phyloP scores from a whole-genome alignment of 2,797 vertebrate species.

The Hippopotamyrus pictus region DNA sequence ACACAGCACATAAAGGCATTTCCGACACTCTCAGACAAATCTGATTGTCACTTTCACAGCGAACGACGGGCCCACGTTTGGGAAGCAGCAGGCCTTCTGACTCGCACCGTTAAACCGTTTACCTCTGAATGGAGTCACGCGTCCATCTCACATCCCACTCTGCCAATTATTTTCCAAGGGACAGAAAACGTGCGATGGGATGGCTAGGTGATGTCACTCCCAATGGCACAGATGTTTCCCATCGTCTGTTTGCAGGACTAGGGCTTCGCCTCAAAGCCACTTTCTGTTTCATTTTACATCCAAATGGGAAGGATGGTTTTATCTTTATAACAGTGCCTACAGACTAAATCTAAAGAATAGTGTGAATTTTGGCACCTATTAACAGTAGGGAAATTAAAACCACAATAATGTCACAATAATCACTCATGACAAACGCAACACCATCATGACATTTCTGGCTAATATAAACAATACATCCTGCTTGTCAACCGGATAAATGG shows the following conservation, averaged over 20 bases:
- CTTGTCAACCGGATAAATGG: conserved; percentile 14
- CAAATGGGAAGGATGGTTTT: neutral
- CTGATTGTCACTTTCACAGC: conserved; percentile 55
- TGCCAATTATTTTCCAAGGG: conserved; percentile 50
- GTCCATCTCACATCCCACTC: conserved; percentile 58
- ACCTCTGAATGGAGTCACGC: conserved; percentile 57
- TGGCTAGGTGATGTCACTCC: conserved; percentile 55
- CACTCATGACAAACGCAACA: conserved; percentile 67
- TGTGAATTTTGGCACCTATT: neutral
- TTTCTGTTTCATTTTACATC: neutral
- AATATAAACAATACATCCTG: conserved; percentile 54
- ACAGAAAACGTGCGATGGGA: conserved; percentile 54
- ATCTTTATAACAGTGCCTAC: neutral
- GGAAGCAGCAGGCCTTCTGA: conserved; percentile 51
- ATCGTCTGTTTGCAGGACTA: conserved; percentile 47
- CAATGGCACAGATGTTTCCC: conserved; percentile 47
- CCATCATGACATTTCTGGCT: conserved; percentile 51
- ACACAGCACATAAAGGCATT: conserved; percentile 48
- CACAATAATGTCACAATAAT: conserved; percentile 71
- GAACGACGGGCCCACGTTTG: conserved; percentile 51
- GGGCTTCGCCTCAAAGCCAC: conserved; percentile 11
- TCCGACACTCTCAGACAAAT: conserved; percentile 60
- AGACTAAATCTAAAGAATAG: neutral
- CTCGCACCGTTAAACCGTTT: conserved; percentile 52
- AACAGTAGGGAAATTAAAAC: neutral